These are phyloP conservation scores for Agrochola circellaris DNA, from an alignment of 2,888 invertebrate species.

Conservation along the genomic window DNA sequence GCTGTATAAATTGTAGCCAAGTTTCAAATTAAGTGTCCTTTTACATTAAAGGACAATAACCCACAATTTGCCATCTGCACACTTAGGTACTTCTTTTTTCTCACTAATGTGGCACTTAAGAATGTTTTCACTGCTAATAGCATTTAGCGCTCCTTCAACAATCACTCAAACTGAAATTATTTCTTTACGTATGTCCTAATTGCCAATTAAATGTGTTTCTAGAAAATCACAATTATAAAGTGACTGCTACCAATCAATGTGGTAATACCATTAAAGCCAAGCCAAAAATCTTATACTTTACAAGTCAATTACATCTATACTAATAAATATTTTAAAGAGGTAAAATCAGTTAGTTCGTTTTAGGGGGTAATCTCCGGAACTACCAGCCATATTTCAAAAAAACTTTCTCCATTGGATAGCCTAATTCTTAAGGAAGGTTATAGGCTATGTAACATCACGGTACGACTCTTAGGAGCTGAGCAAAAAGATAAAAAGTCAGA, in stretches of 20 bases:
- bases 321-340: no score
- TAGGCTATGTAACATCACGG: no score
- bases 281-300: background rate
- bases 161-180: background rate
- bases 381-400: no score
- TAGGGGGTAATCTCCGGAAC: no score
- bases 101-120: background rate
- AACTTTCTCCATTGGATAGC: no score
- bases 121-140: background rate
- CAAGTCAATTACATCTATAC: no score
- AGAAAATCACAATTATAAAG: background rate
- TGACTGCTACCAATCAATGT: background rate
- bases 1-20: background rate
- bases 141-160: background rate
- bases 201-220: background rate
- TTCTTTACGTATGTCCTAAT: background rate
- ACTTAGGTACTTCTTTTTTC: constrained; percentile 6
- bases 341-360: no score
- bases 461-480: no score
- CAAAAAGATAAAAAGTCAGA: no score
- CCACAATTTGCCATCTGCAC: background rate
- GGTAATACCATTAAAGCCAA: background rate
- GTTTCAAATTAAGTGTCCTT: constrained; percentile 15
- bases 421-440: no score
- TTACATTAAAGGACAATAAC: background rate